Evolutionary conservation across 2,113 vertebrate genomes (phyloP).

Genomic region (Eleginops maclovinus): DNA sequence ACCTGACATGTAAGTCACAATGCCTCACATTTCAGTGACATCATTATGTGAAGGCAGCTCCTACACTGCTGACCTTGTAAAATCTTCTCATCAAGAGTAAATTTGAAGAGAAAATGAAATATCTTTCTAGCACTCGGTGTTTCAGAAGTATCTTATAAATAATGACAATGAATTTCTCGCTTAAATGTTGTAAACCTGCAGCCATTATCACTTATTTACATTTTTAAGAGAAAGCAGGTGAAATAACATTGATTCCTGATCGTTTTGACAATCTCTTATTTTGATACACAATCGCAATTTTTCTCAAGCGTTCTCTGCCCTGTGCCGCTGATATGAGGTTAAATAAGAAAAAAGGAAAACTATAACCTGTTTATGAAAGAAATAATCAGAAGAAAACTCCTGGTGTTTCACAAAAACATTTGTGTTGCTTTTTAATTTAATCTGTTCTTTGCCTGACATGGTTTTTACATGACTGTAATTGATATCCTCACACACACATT

Average conservation of each 20-base stretch:
- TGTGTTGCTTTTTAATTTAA: neutral
- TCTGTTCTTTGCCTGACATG: neutral
- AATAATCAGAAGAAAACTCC: neutral
- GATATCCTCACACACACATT: neutral
- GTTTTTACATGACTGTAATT: neutral
- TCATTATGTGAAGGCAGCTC: constrained; percentile 21
- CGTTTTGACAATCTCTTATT: neutral
- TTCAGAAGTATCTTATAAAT: constrained; percentile 9
- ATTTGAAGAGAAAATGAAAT: neutral
- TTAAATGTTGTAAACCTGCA: constrained; percentile 2
- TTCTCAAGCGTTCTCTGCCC: too few relatives aligned
- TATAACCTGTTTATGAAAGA: neutral
- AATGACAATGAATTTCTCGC: neutral
- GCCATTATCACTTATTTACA: neutral
- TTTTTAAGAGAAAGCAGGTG: neutral
- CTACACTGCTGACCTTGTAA: constrained; percentile 37
- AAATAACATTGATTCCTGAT: neutral
- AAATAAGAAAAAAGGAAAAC: neutral
- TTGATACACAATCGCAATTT: neutral
- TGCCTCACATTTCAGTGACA: constrained; percentile 26
- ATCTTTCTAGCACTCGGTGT: neutral
- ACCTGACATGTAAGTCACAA: constrained; percentile 32
- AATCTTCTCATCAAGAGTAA: neutral
- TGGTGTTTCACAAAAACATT: neutral
- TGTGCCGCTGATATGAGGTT: neutral